Conservation (phyloP, 2,888 invertebrate species). For the Cotesia congregata region DNA sequence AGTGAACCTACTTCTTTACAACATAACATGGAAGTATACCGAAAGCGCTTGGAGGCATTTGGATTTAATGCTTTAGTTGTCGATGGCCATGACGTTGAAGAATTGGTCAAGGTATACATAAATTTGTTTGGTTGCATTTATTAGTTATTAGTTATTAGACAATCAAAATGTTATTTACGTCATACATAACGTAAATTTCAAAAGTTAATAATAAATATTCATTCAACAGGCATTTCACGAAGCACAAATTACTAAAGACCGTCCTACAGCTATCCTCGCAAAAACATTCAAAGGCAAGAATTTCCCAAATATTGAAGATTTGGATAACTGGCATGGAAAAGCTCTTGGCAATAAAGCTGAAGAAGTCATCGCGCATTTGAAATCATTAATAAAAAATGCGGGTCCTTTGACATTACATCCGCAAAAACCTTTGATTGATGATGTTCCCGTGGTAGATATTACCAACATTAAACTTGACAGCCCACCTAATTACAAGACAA, state of each 20-base stretch:
- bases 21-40: conserved; percentile 91
- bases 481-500: conserved; percentile 86
- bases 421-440: conserved; percentile 76
- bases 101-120: conserved; percentile 79
- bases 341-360: conserved; percentile 88
- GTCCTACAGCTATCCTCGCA: conserved; percentile 94
- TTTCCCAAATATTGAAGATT: conserved; percentile 91
- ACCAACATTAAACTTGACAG: conserved; percentile 80
- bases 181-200: too few species aligned
- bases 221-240: conserved; percentile 80
- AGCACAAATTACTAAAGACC: conserved; percentile 80
- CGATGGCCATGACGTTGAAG: conserved; percentile 96
- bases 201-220: not conserved
- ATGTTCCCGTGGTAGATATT: conserved; percentile 83
- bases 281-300: conserved; percentile 96
- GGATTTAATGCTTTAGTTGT: conserved; percentile 92
- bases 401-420: conserved; percentile 77
- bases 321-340: conserved; percentile 98
- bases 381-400: conserved; percentile 78
- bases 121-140: not conserved
- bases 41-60: conserved; percentile 88
- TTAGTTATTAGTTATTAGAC: not conserved
- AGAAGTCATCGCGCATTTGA: conserved; percentile 77
- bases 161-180: too few species aligned
- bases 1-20: conserved; percentile 95